A percentile compares a stretch with the other conserved stretches of the same genome.
Evolutionary conservation across 2,888 invertebrate genomes (phyloP).

Genomic region (Xestia sexstrigata): DNA sequence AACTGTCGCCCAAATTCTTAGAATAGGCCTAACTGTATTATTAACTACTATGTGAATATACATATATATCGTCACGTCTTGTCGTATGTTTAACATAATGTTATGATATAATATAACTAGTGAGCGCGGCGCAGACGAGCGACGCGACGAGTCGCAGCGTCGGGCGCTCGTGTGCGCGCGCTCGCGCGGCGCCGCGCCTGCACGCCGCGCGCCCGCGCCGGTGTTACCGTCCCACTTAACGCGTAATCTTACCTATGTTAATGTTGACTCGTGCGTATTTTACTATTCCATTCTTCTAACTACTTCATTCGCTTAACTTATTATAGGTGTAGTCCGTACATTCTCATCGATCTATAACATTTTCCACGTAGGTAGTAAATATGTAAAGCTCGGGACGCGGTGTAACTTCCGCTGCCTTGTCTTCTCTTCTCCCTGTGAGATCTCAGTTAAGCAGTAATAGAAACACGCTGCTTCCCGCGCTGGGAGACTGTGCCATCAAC

Average conservation of each 20-base stretch:
- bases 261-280: constrained; percentile 76
- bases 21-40: constrained; percentile 66
- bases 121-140: constrained; percentile 40
- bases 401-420: not conserved
- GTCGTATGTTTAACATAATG: constrained; percentile 55
- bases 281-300: constrained; percentile 64
- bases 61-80: constrained; percentile 39
- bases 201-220: constrained; percentile 56
- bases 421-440: not conserved
- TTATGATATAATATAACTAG: constrained; percentile 35
- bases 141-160: not conserved
- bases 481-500: constrained; percentile 36
- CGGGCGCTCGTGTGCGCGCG: constrained; percentile 20
- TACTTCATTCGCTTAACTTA: constrained; percentile 58
- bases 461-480: constrained; percentile 27
- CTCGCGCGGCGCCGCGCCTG: constrained; percentile 45
- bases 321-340: constrained; percentile 33
- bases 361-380: constrained; percentile 7
- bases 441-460: not conserved
- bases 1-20: constrained; percentile 67
- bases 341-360: constrained; percentile 15
- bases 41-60: constrained; percentile 53
- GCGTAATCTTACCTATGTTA: constrained; percentile 62
- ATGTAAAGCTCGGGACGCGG: constrained; percentile 34
- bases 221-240: constrained; percentile 72